These are phyloP conservation scores for Xenopus petersii DNA, from an alignment of 2,797 vertebrate genomes.

Conservation along the genomic window DNA sequence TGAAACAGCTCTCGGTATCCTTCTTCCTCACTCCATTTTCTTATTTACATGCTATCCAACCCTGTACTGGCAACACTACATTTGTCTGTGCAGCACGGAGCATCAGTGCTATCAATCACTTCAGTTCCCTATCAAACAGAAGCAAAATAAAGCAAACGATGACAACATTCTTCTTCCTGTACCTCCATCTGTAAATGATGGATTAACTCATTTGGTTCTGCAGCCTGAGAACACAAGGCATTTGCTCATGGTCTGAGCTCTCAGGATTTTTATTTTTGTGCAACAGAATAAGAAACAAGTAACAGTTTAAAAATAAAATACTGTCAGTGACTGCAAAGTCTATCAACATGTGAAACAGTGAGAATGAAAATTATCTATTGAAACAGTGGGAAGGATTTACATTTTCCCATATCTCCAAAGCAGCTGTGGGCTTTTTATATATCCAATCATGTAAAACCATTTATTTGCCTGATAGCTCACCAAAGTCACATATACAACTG, in stretches of 20 bases:
- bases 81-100: conserved; percentile 31
- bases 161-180: conserved; percentile 21
- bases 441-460: conserved; percentile 47
- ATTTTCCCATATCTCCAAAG: conserved; percentile 43
- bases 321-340: conserved; percentile 28
- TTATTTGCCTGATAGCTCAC: conserved; percentile 46
- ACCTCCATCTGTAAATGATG: conserved; percentile 23
- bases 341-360: conserved; percentile 41
- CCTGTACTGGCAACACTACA: conserved; percentile 28
- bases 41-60: conserved; percentile 37
- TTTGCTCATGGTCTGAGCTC: conserved; percentile 36
- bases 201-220: conserved; percentile 47
- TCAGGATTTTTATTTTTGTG: conserved; percentile 33
- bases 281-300: conserved; percentile 16
- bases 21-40: conserved; percentile 33
- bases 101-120: conserved; percentile 32
- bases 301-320: conserved; percentile 41
- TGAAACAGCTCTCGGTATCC: conserved; percentile 11
- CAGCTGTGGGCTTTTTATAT: conserved; percentile 32
- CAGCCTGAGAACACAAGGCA: conserved; percentile 32
- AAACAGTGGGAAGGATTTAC: conserved; percentile 46
- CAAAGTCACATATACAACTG: conserved; percentile 31
- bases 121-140: conserved; percentile 38
- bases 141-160: conserved; percentile 24
- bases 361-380: conserved; percentile 44